phyloP scores from a whole-genome alignment of 1,140 invertebrate genomes.

The Maconellicoccus hirsutus region DNA sequence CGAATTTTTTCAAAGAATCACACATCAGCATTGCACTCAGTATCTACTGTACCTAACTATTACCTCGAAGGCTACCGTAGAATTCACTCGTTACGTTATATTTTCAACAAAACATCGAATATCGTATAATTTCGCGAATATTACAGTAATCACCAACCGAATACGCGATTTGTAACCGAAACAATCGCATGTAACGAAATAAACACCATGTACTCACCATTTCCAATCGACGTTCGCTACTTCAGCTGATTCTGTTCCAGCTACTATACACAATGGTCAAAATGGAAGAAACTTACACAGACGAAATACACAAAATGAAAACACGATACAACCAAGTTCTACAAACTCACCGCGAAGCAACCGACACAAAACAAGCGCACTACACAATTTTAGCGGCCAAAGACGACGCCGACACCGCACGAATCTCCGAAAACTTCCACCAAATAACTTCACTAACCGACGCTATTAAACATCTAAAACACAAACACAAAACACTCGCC shows the following conservation, averaged over 20 bases:
- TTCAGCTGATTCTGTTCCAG: slow-evolving; percentile 22
- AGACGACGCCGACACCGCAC: slow-evolving; percentile 32
- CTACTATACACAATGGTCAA: slow-evolving; percentile 27
- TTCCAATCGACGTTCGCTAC: no score
- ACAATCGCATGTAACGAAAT: no score
- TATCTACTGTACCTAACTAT: no score
- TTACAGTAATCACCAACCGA: no score
- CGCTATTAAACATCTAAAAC: slow-evolving; percentile 27
- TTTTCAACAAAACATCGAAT: no score
- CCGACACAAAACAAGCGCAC: slow-evolving; percentile 34
- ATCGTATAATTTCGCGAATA: no score
- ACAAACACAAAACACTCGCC: neutral
- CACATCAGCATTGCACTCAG: no score
- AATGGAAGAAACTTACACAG: slow-evolving; percentile 24
- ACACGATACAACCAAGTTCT: slow-evolving; percentile 24
- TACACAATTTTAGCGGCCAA: slow-evolving; percentile 36
- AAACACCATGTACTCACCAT: no score
- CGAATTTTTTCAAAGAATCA: no score
- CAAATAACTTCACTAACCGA: slow-evolving; percentile 30
- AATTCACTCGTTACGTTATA: no score
- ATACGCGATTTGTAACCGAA: no score
- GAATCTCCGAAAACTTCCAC: slow-evolving; percentile 31
- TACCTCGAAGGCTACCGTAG: no score
- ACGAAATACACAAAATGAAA: slow-evolving; percentile 24
- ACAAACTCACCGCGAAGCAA: slow-evolving; percentile 33